Base-by-base conservation (phyloP, 1,140 invertebrate genomes). In the Micrasema minimum region DNA sequence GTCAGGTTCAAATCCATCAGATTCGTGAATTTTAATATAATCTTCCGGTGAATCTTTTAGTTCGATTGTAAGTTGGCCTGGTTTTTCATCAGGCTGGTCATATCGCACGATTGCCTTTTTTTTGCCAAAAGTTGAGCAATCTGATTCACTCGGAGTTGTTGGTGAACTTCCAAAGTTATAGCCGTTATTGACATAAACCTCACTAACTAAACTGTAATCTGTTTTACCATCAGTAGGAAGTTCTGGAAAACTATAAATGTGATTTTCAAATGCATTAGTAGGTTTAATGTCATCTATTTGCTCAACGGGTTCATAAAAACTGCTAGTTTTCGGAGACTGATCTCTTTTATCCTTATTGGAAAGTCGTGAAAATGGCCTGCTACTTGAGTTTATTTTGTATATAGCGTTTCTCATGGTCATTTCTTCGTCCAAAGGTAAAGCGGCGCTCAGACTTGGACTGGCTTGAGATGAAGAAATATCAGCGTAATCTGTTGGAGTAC, bases 1-100 rank as follows among this genome's bases (percentile, higher is more conserved):
- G 75, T 95, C 93, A 0, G 92, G 92, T 78, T 95, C 93, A 76
- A 93, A 94, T 62, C 86, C 86, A 72, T 94, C 92, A 2, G 89
- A 90, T 71, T 91, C 90, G 50, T 90, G 87, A 11, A 88, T 87
- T 76, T 86, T 87, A 1, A 90, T 87, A 69, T 91, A 90, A 77
- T 90, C 89, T 76, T 89, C 86, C 1, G 90, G 86, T 0, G 89
- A 87, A 78, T 92, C 91, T 78, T 91, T 89, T 0, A 94, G 90
- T 80, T 92, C 91, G 67, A 95, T 95, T 14, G 92, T 90, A 46
- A 92, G 78, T 74, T 89, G 90, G 1, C 91, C 90, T 2, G 89
- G 89, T 77, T 87, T 85, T 71, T 89, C 87, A 14, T 81, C 81
- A 61, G 83, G 80, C 18, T 89, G 84, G 66, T 79, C 78, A 69